These are phyloP conservation scores for Anastrepha obliqua DNA, from an alignment of 1,140 invertebrate genomes.

Conservation along the genomic window DNA sequence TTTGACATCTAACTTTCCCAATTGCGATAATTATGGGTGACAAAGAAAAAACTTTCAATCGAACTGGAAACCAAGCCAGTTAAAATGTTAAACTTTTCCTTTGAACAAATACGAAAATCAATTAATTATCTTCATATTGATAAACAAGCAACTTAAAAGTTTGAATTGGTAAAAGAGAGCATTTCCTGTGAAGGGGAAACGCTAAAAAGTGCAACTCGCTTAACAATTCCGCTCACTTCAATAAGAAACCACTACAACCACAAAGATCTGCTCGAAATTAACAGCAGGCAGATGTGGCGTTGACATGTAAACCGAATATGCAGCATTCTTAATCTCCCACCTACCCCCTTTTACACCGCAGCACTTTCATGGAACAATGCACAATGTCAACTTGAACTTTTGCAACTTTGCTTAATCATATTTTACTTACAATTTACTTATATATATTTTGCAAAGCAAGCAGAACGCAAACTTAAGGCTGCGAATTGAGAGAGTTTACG, in stretches of 20 bases:
- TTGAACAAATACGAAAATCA: not conserved
- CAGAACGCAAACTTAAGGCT: not conserved
- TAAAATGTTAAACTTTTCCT: not conserved
- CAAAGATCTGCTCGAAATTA: not conserved
- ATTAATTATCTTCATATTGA: not conserved
- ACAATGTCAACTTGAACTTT: constrained; percentile 52
- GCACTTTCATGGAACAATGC: constrained; percentile 37
- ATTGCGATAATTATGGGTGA: too few species aligned
- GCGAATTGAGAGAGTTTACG: not conserved
- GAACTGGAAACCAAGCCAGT: too few species aligned
- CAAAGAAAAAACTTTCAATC: too few species aligned
- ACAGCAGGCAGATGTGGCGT: constrained; percentile 21
- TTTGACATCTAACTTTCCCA: too few species aligned
- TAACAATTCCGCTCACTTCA: not conserved
- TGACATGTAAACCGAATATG: constrained; percentile 12
- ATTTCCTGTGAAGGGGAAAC: not conserved
- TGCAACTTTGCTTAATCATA: constrained; percentile 51
- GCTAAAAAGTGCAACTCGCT: not conserved
- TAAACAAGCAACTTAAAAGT: constrained; percentile 10
- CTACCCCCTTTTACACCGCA: not conserved
- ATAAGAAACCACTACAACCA: not conserved
- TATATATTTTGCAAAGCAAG: constrained; percentile 40
- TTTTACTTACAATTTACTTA: constrained; percentile 48
- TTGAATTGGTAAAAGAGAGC: not conserved
- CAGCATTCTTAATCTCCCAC: not conserved